Conservation (phyloP, 2,888 invertebrate species). For the Monochamus alternatus region DNA sequence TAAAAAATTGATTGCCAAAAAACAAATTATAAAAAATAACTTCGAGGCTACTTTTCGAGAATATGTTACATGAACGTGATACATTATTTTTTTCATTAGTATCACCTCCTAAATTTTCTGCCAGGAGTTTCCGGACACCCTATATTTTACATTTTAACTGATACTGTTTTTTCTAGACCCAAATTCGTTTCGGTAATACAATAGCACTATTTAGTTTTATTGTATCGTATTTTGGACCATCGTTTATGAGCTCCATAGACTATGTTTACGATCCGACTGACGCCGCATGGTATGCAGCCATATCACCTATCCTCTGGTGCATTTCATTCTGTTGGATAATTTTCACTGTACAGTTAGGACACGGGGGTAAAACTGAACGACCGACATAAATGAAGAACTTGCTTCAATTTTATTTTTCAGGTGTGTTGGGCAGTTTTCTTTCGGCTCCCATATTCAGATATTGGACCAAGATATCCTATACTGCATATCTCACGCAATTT, state of each 20-base stretch:
- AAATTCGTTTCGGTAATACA: slow-evolving; percentile 75
- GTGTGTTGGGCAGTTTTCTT: slow-evolving; percentile 73
- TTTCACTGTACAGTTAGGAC: slow-evolving; percentile 77
- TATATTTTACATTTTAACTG: background rate
- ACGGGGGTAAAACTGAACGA: slow-evolving; percentile 71
- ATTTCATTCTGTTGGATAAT: slow-evolving; percentile 80
- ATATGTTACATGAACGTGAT: too few relatives aligned
- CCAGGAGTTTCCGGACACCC: too few relatives aligned
- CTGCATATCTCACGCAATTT: slow-evolving; percentile 81
- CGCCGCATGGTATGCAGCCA: slow-evolving; percentile 80
- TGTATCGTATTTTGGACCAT: slow-evolving; percentile 75
- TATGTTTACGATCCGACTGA: slow-evolving; percentile 77
- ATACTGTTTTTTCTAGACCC: slow-evolving; percentile 65
- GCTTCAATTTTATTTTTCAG: too few relatives aligned
- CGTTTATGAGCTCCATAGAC: slow-evolving; percentile 77
- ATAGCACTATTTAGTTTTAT: slow-evolving; percentile 72
- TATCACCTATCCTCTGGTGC: slow-evolving; percentile 82
- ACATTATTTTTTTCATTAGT: too few relatives aligned
- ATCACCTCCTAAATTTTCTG: too few relatives aligned
- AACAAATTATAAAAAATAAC: too few relatives aligned
- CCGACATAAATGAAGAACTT: too few relatives aligned
- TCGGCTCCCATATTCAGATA: slow-evolving; percentile 77
- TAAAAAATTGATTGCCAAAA: too few relatives aligned
- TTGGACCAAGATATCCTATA: slow-evolving; percentile 81
- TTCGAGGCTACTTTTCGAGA: too few relatives aligned